These are phyloP conservation scores for Anticlea derivata DNA, from an alignment of 2,888 invertebrate genomes.

Conservation along the genomic window DNA sequence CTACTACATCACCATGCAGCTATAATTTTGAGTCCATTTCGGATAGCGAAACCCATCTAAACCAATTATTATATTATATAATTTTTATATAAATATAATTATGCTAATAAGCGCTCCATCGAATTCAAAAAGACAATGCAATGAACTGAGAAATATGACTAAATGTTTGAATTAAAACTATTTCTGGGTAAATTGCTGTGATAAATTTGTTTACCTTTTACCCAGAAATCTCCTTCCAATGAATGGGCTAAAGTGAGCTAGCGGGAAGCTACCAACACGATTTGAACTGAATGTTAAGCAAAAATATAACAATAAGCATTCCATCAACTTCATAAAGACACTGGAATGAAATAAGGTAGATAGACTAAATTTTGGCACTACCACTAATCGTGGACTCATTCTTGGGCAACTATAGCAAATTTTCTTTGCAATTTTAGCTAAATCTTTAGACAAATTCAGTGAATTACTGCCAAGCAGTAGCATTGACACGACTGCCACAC, in stretches of 20 bases:
- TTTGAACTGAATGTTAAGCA: slow-evolving; percentile 11
- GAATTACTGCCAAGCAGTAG: slow-evolving; percentile 26
- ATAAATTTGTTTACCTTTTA: too few species aligned
- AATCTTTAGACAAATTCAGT: slow-evolving; percentile 20
- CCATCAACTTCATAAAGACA: slow-evolving; percentile 25
- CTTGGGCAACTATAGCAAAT: slow-evolving; percentile 12
- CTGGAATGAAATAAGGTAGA: slow-evolving; percentile 16
- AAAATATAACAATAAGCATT: slow-evolving; percentile 26
- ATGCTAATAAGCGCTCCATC: too few species aligned
- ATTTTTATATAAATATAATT: too few species aligned
- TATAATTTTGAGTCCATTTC: too few species aligned
- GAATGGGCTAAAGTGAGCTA: not conserved
- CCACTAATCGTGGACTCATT: slow-evolving; percentile 2
- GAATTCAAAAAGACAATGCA: too few species aligned
- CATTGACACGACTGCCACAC: slow-evolving; percentile 5
- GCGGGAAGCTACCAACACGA: slow-evolving; percentile 2
- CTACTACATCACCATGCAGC: not conserved
- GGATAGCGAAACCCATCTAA: too few species aligned
- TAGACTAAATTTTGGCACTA: slow-evolving; percentile 17
- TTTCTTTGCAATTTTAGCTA: slow-evolving; percentile 15
- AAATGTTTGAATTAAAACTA: too few species aligned
- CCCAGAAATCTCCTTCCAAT: too few species aligned
- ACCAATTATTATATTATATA: too few species aligned
- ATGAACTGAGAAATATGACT: too few species aligned
- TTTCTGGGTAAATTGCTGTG: too few species aligned